phyloP scores from a whole-genome alignment of 23 tunicate genomes.

The Trididemnum miniatum region DNA sequence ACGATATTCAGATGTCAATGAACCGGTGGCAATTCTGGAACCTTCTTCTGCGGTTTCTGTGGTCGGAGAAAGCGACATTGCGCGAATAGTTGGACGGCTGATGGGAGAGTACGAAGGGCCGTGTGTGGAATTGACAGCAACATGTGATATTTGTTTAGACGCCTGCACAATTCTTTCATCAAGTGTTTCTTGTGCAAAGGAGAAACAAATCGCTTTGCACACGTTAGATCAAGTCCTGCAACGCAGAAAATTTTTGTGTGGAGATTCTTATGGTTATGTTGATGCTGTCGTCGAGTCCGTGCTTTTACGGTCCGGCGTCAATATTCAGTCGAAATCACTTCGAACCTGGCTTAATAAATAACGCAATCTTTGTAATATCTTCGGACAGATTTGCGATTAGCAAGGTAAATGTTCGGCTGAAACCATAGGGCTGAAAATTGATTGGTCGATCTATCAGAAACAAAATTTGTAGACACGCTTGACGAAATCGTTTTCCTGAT shows the following conservation, averaged over 20 bases:
- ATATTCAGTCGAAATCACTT: neutral
- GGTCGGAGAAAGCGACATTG: slow-evolving; percentile 37
- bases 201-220: slow-evolving; percentile 12
- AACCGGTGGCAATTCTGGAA: slow-evolving; percentile 4
- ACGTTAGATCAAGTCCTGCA: neutral
- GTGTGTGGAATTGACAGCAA: neutral
- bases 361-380: too few species aligned
- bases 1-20: slow-evolving; percentile 5
- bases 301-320: neutral
- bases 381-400: too few species aligned
- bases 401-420: too few species aligned
- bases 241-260: slow-evolving; percentile 1
- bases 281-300: slow-evolving; percentile 30
- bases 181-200: neutral
- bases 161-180: slow-evolving; percentile 33
- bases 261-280: neutral
- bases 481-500: too few species aligned
- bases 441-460: too few species aligned
- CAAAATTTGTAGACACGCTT: too few species aligned
- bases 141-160: slow-evolving; percentile 15
- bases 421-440: too few species aligned
- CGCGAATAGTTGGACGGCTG: slow-evolving; percentile 38
- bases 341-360: neutral
- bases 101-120: slow-evolving; percentile 12
- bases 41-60: slow-evolving; percentile 23